Percentiles rank a stretch among this genome's conserved stretches.
These are phyloP conservation scores for Oscheius sp. DNA, from an alignment of 2,888 invertebrate genomes.

Conservation along the genomic window DNA sequence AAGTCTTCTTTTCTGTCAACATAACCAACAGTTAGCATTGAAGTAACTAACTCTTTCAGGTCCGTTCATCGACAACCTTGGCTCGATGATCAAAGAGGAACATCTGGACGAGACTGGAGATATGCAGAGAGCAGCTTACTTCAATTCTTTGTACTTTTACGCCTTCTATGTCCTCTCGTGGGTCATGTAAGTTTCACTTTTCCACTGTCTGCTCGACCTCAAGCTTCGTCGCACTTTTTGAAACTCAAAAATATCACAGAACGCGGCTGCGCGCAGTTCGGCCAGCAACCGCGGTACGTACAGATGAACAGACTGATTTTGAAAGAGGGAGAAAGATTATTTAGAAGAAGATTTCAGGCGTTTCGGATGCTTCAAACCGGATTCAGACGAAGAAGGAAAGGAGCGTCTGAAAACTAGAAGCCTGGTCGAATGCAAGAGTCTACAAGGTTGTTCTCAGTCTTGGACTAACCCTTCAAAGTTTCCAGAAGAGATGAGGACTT, in stretches of 20 bases:
- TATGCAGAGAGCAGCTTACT: not conserved
- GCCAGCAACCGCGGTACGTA: not conserved
- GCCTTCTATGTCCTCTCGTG: conserved; percentile 5
- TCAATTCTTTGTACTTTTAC: conserved; percentile 16
- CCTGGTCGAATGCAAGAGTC: not conserved
- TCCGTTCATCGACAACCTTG: conserved; percentile 15
- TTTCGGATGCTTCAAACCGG: not conserved
- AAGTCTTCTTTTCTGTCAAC: not conserved
- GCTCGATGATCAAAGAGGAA: not conserved
- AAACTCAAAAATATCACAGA: not conserved
- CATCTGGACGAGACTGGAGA: not conserved
- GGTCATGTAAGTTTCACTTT: not conserved
- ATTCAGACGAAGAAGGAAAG: not conserved
- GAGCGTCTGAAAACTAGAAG: not conserved
- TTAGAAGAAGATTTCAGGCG: not conserved
- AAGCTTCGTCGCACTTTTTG: too few species aligned
- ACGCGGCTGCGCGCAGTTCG: not conserved
- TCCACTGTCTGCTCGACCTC: too few species aligned
- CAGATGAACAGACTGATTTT: not conserved
- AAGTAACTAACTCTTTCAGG: not conserved
- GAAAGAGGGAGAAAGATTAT: not conserved
- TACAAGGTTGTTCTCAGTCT: not conserved
- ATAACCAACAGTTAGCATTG: not conserved
- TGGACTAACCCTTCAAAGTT: not conserved
- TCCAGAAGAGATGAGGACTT: not conserved